A percentile compares a stretch with the other conserved stretches of the same genome.
phyloP scores from a whole-genome alignment of 2,113 vertebrate species.

The Syrmaticus mikado region DNA sequence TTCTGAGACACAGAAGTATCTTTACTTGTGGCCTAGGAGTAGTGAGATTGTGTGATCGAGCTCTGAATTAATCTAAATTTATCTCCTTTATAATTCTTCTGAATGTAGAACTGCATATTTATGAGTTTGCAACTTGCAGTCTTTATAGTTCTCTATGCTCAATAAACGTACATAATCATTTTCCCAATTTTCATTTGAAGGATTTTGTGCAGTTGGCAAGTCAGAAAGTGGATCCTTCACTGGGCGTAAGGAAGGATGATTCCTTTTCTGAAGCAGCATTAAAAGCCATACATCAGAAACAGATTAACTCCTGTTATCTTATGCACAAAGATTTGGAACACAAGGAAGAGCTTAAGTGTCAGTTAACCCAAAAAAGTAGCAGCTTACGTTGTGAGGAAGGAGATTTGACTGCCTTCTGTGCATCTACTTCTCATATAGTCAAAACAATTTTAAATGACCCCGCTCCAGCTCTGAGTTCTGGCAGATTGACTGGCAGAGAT shows the following conservation, averaged over 20 bases:
- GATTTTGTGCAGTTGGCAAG: slow-evolving; percentile 61
- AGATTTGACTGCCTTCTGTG: not conserved
- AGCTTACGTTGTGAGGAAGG: slow-evolving; percentile 13
- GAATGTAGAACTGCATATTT: not conserved
- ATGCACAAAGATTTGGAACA: slow-evolving; percentile 24
- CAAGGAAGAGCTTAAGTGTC: slow-evolving; percentile 29
- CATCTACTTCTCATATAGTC: slow-evolving; percentile 13
- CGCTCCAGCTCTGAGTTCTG: not conserved
- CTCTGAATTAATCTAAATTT: not conserved
- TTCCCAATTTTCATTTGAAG: slow-evolving; percentile 66
- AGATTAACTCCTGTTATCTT: not conserved
- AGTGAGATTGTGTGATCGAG: not conserved
- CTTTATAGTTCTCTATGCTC: not conserved
- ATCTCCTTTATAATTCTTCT: not conserved
- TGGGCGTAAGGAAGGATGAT: not conserved
- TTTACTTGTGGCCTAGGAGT: not conserved
- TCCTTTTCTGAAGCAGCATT: not conserved
- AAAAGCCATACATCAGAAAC: slow-evolving; percentile 29
- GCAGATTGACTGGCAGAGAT: not conserved
- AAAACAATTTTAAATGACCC: slow-evolving; percentile 41
- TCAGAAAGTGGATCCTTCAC: slow-evolving; percentile 43
- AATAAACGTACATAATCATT: not conserved
- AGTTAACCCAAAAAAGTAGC: not conserved
- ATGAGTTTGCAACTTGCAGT: not conserved
- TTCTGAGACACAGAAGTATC: not conserved